Conservation (phyloP, 2,113 vertebrate genomes). For the Salminus brasiliensis region DNA sequence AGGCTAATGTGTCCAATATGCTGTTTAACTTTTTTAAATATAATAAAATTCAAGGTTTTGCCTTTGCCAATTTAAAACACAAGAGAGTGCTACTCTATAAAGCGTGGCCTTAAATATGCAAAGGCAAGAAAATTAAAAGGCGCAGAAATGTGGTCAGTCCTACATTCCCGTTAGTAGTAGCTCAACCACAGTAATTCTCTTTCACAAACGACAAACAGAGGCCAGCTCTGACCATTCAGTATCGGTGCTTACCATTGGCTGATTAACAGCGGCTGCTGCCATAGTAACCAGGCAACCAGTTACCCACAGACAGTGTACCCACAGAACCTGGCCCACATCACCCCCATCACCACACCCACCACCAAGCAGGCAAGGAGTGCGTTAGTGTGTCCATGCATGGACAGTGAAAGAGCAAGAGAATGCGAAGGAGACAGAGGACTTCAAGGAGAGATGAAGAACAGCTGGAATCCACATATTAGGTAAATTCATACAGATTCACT, state of each 20-base stretch:
- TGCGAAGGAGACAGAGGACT: background rate
- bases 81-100: slow-evolving; percentile 20
- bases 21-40: no score
- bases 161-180: no score
- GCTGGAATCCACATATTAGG: background rate
- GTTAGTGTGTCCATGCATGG: slow-evolving; percentile 68
- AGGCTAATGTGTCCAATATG: background rate
- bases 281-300: slow-evolving; percentile 61
- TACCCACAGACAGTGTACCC: slow-evolving; percentile 62
- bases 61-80: slow-evolving; percentile 70
- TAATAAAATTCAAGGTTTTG: slow-evolving; percentile 35
- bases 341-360: slow-evolving; percentile 67
- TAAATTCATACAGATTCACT: background rate
- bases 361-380: slow-evolving; percentile 62
- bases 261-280: slow-evolving; percentile 53
- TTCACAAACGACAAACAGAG: slow-evolving; percentile 77
- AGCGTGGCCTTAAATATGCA: slow-evolving; percentile 60
- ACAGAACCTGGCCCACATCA: slow-evolving; percentile 63
- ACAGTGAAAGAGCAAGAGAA: slow-evolving; percentile 12
- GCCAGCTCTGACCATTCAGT: slow-evolving; percentile 89
- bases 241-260: slow-evolving; percentile 80
- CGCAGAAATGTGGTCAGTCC: background rate
- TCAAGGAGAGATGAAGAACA: background rate
- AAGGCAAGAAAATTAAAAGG: slow-evolving; percentile 48
- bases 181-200: background rate